phyloP scores from a whole-genome alignment of 2,797 vertebrate species.

The Thripadectes ignobilis region DNA sequence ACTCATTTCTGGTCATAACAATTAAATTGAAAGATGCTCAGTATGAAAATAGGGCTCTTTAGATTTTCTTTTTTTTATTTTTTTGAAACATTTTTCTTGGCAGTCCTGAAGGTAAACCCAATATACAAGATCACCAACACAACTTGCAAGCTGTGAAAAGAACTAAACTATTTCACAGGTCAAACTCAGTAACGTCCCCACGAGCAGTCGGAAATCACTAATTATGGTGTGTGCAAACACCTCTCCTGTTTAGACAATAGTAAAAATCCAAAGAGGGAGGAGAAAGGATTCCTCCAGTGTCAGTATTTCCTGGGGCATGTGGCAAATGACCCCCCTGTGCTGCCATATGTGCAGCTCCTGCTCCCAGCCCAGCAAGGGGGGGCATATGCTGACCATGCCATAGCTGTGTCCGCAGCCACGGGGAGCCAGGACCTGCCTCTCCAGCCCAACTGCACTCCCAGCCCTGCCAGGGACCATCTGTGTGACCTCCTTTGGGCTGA shows the following conservation, averaged over 20 bases:
- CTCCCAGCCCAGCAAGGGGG: constrained; percentile 14
- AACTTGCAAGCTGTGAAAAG: background rate
- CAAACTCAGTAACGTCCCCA: background rate
- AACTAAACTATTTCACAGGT: background rate
- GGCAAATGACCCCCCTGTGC: constrained; percentile 23
- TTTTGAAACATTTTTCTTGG: background rate
- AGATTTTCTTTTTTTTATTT: background rate
- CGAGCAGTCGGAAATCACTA: accelerated
- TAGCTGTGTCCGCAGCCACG: background rate
- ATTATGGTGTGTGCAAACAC: background rate
- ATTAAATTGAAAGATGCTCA: background rate
- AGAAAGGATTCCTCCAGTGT: background rate
- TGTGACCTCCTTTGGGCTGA: background rate
- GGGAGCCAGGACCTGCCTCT: background rate
- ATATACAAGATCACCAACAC: background rate
- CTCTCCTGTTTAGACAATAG: background rate
- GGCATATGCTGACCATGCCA: constrained; percentile 9
- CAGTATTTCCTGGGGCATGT: background rate
- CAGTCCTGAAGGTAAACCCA: background rate
- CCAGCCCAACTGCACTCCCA: background rate
- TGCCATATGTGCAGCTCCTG: constrained; percentile 37
- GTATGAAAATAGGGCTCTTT: background rate
- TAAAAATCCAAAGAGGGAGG: background rate
- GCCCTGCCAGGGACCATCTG: constrained; percentile 3
- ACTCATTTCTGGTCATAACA: background rate